Conservation (phyloP, 1,140 invertebrate genomes). For the Daktulosphaira vitifoliae region DNA sequence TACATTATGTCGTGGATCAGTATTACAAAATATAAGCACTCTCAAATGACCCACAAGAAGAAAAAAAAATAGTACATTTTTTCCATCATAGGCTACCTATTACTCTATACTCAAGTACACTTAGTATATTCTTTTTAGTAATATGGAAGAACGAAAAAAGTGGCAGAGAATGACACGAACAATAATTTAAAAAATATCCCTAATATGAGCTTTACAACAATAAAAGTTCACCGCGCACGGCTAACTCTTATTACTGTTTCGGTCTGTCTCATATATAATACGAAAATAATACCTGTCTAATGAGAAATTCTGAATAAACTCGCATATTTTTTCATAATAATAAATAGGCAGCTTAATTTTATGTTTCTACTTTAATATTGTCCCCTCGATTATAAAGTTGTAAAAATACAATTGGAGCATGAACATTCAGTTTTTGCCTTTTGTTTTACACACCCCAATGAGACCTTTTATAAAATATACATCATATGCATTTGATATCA, state of each 20-base stretch:
- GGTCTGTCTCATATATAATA: not conserved
- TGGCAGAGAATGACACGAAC: not conserved
- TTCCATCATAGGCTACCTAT: no score
- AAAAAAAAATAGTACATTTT: not conserved
- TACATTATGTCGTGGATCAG: not conserved
- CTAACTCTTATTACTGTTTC: not conserved
- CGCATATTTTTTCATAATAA: no score
- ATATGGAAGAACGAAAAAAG: not conserved
- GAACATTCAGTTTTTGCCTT: no score
- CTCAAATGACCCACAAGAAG: not conserved
- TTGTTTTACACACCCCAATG: no score
- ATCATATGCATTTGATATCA: no score
- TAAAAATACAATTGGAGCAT: no score
- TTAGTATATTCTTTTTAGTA: no score
- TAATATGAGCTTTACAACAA: conserved; percentile 27
- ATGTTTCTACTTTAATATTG: conserved; percentile 3
- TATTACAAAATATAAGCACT: not conserved
- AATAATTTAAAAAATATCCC: no score
- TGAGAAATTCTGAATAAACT: conserved; percentile 30
- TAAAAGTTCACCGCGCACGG: conserved; percentile 18
- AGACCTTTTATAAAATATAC: no score
- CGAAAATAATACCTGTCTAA: conserved; percentile 12
- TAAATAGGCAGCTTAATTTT: conserved; percentile 28
- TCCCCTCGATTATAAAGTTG: no score
- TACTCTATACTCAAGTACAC: no score